phyloP scores from a whole-genome alignment of 2,888 invertebrate species.

The Tenthredo mesomela region DNA sequence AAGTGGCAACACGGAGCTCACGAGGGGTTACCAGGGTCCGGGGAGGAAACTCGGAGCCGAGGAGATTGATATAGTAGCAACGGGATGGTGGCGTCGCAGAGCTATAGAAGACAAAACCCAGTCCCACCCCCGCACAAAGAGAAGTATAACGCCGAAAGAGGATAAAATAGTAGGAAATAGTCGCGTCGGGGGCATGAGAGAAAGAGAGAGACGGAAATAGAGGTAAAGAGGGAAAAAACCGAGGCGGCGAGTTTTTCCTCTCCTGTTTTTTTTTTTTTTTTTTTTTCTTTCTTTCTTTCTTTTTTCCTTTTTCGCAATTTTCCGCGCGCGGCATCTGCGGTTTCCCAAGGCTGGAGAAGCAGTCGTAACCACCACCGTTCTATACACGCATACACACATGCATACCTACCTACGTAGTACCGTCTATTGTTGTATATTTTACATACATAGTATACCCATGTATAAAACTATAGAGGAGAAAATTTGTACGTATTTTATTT shows the following conservation, averaged over 20 bases:
- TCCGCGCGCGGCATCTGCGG: constrained; percentile 61
- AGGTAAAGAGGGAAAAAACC: constrained; percentile 31
- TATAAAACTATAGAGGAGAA: constrained; percentile 16
- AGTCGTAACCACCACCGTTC: constrained; percentile 24
- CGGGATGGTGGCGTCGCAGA: constrained; percentile 55
- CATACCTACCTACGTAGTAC: background rate
- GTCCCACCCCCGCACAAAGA: constrained; percentile 26
- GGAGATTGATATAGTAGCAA: constrained; percentile 76
- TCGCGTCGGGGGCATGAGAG: background rate
- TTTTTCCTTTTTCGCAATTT: constrained; percentile 58
- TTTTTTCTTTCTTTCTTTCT: constrained; percentile 54
- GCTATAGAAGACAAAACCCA: constrained; percentile 44
- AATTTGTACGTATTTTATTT: constrained; percentile 29
- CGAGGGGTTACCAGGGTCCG: constrained; percentile 59
- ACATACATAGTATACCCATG: background rate
- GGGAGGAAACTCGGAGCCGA: constrained; percentile 60
- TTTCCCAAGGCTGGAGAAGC: constrained; percentile 55
- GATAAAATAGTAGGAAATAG: constrained; percentile 41
- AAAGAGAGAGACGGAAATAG: constrained; percentile 24
- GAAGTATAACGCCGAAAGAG: constrained; percentile 32
- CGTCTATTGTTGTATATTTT: constrained; percentile 15
- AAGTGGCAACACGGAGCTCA: constrained; percentile 75
- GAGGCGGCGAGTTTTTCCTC: constrained; percentile 64
- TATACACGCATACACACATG: background rate
- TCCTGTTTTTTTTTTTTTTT: constrained; percentile 64